Percentiles rank a stretch among this genome's conserved stretches.
Conservation (phyloP, 2,113 vertebrate genomes). For the Pelvicachromis taeniatus region DNA sequence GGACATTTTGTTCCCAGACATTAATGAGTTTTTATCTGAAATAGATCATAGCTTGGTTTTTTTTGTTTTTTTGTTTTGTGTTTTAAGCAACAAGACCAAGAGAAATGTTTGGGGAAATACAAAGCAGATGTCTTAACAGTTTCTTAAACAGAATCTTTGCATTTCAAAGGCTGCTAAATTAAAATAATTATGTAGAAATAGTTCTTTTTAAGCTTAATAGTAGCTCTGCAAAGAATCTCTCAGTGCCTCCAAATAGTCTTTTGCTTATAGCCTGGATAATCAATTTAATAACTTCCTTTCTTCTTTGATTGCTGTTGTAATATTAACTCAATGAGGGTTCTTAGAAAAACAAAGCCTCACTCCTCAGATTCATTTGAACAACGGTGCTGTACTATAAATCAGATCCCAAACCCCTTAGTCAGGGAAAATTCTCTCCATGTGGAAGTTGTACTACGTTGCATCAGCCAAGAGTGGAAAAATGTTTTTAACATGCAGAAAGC, state of each 20-base stretch:
- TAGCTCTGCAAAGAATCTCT: not conserved
- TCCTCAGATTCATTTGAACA: constrained; percentile 27
- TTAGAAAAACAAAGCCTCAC: constrained; percentile 2
- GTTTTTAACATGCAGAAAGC: constrained; percentile 46
- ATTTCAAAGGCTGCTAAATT: not conserved
- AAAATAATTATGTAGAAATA: not conserved
- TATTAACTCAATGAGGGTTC: not conserved
- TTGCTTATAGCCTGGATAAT: not conserved
- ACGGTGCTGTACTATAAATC: constrained; percentile 32
- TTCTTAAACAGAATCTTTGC: not conserved
- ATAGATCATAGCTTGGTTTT: not conserved
- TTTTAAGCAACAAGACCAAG: not conserved
- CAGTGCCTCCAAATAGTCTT: not conserved
- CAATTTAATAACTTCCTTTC: constrained; percentile 11
- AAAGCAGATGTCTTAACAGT: constrained; percentile 4
- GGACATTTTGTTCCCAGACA: not conserved
- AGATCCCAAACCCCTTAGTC: constrained; percentile 44
- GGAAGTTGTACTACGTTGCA: constrained; percentile 47
- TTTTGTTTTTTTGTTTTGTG: not conserved
- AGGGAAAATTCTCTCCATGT: constrained; percentile 55
- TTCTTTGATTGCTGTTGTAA: not conserved
- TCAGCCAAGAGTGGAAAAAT: constrained; percentile 45
- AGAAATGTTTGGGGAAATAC: not conserved
- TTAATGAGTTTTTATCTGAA: not conserved
- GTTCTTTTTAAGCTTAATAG: not conserved